Evolutionary conservation across 2,113 vertebrate species (phyloP), one percentile per base, ranked within the genome.

Genomic region (Etheostoma spectabile): DNA sequence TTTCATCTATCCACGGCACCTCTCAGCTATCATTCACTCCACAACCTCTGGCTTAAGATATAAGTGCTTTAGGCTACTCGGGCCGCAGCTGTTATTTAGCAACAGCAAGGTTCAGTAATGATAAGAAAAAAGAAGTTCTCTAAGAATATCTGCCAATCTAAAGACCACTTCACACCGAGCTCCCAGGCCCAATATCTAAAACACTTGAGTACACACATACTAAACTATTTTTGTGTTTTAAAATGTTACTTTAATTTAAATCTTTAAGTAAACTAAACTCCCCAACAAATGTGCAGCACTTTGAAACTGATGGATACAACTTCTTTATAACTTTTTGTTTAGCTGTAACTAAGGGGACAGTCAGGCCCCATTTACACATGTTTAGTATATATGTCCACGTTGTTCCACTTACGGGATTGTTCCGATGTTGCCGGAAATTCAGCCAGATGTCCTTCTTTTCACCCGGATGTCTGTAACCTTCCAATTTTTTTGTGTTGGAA

Each of bases 1-100:
- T 93, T 92, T 90, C 77, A 89, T 92, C 86, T 84, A 72, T 88
- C 80, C 87, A 88, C 79, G 91, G 88, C 81, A 88, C 79, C 89
- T 88, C 88, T 90, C 87, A 86, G 86, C 89, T 92, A 53, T 88
- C 86, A 84, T 27, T 84, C 81, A 73, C 46, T 49, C 63, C 27
- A 45, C 73, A 87, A 57, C 74, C 66, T 72, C 33, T 49, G 18
- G 24, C 35, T 59, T 64, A 60, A 77, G 61, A 86, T 46, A 24
- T 49, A 38, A 21, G 19, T 21, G 8, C 15, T 72, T 80, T 15
- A 59, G 62, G 72, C 16, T 46, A 65, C 53, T 46, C 48, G 21
- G 70, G n/a, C 70, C 42, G 16, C 61, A 71, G 65, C 71, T 55
- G 79, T 49, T 65, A 62, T 27, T 79, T 48, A 30, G 30, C 30